Percentiles rank a stretch among this genome's conserved stretches.
Conservation (phyloP, 2,797 vertebrate species). For the Columba guinea region DNA sequence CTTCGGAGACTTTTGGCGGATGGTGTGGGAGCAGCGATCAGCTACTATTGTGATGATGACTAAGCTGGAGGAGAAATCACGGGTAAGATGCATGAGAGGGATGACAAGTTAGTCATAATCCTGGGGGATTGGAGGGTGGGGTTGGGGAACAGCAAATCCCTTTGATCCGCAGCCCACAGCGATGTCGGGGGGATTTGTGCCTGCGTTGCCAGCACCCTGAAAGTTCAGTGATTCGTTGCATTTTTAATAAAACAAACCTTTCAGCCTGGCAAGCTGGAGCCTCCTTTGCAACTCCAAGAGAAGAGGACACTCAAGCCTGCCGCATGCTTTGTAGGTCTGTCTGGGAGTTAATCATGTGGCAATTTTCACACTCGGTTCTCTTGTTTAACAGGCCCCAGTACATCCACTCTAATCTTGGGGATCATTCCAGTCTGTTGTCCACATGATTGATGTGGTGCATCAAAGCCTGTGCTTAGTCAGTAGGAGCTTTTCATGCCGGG, state of each 20-base stretch:
- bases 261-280: constrained; percentile 13
- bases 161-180: constrained; percentile 16
- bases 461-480: background rate
- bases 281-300: background rate
- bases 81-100: constrained; percentile 78
- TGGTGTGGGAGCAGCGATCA: constrained; percentile 98
- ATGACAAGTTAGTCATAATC: constrained; percentile 4
- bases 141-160: constrained; percentile 5
- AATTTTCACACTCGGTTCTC: background rate
- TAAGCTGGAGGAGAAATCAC: constrained; percentile 94
- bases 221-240: constrained; percentile 33
- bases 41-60: constrained; percentile 99
- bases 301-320: background rate
- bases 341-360: constrained; percentile 26
- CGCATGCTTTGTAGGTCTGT: background rate
- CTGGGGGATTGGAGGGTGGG: background rate
- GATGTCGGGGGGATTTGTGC: background rate
- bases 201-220: constrained; percentile 30
- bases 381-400: constrained; percentile 25
- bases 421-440: constrained; percentile 11
- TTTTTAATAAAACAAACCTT: background rate
- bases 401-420: background rate
- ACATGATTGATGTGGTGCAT: background rate
- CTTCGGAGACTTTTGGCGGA: constrained; percentile 97
- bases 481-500: background rate